phyloP scores from a whole-genome alignment of 2,888 invertebrate species.

The Colletes collaris region DNA sequence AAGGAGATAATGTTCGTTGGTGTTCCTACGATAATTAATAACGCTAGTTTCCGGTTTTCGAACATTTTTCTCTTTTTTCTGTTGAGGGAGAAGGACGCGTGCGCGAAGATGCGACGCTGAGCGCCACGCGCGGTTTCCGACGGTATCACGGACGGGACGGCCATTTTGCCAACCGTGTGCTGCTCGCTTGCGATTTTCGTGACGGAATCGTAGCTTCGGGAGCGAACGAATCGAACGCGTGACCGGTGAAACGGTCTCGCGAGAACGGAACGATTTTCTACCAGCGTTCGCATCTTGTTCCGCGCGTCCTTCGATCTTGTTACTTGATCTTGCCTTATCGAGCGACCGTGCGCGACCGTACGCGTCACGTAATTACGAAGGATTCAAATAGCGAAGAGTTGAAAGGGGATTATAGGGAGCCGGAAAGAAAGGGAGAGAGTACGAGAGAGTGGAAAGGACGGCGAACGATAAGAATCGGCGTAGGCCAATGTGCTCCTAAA shows the following conservation, averaged over 20 bases:
- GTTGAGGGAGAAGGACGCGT: slow-evolving; percentile 37
- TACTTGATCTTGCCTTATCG: slow-evolving; percentile 63
- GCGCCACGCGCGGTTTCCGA: not conserved
- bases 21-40: slow-evolving; percentile 58
- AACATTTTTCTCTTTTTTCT: slow-evolving; percentile 51
- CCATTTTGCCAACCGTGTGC: not conserved
- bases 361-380: slow-evolving; percentile 27
- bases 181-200: slow-evolving; percentile 8
- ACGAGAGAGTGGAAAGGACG: slow-evolving; percentile 30
- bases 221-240: not conserved
- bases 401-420: slow-evolving; percentile 8
- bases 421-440: slow-evolving; percentile 7
- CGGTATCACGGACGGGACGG: not conserved
- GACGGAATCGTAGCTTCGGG: not conserved
- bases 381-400: slow-evolving; percentile 31
- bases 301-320: slow-evolving; percentile 48
- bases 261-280: not conserved
- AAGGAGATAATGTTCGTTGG: slow-evolving; percentile 48
- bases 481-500: slow-evolving; percentile 41
- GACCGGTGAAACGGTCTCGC: not conserved
- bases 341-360: slow-evolving; percentile 39
- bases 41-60: slow-evolving; percentile 54
- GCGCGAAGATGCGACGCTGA: slow-evolving; percentile 3
- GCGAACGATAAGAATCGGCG: slow-evolving; percentile 40
- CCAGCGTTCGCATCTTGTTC: slow-evolving; percentile 25